Conservation (phyloP, 2,888 invertebrate genomes). For the Andrena hattorfiana region DNA sequence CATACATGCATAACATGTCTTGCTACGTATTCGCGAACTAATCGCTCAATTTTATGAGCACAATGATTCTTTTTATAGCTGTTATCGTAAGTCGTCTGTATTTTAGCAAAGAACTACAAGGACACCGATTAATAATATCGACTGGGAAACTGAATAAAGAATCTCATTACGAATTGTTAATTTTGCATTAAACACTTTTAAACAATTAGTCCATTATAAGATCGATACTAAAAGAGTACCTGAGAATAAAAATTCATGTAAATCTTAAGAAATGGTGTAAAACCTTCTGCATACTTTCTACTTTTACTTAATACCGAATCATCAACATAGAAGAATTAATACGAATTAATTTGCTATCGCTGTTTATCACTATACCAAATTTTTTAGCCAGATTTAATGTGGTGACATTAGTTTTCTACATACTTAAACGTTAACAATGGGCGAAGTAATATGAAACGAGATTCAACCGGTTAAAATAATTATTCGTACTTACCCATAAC, state of each 20-base stretch:
- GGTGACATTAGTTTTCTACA: neutral
- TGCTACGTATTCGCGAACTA: conserved; percentile 5
- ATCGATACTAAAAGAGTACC: conserved; percentile 38
- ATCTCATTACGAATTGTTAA: conserved; percentile 45
- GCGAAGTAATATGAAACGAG: neutral
- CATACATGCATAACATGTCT: neutral
- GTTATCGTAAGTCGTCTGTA: neutral
- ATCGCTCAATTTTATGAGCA: conserved; percentile 56
- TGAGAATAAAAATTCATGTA: conserved; percentile 51
- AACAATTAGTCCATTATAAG: conserved; percentile 34
- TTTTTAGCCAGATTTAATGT: no score
- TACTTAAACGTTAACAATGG: neutral
- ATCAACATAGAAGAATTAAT: neutral
- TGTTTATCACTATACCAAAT: no score
- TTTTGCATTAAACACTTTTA: conserved; percentile 14
- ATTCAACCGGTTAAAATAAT: neutral
- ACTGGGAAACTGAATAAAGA: conserved; percentile 42
- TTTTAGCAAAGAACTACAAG: conserved; percentile 20
- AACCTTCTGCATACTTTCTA: conserved; percentile 4
- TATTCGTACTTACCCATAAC: conserved; percentile 72
- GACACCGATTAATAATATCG: neutral
- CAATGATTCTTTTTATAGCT: conserved; percentile 12
- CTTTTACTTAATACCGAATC: neutral
- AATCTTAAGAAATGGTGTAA: conserved; percentile 1
- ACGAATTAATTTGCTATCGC: neutral